Base-by-base conservation (phyloP, 2,888 invertebrate species). In the Cheilosia scutellata region DNA sequence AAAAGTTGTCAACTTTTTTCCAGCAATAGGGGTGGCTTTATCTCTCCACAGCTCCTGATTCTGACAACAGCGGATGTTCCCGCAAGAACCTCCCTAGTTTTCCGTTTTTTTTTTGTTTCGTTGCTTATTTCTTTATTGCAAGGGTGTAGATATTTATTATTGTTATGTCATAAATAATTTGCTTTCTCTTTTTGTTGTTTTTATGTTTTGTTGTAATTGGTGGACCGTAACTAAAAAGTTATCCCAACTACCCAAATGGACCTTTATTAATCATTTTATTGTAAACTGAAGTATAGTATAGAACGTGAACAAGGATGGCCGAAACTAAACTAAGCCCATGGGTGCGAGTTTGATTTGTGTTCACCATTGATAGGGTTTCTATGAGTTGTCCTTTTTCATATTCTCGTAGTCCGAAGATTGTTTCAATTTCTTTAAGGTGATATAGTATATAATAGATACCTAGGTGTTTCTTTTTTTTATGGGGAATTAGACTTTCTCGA, bases 1-100 rank as follows among this genome's bases (percentile, higher is more conserved):
- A 63, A 79, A 80, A 80, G 80, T 84, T 80, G 86, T 72, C 86
- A 86, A 77, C 40, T 82, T 82, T 72, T 70, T 47, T 51, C 58
- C 40, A 20, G 63, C 33, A 53, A 44, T 66, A 42, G 74, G 65
- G 70, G 79, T 71, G 51, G 58, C 20, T 20, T 20, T 20, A 20
- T 25, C 33, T 20, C 7, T 16, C 2, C 47, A 27, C 27, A 44
- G 65, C 42, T 44, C 31, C 47, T 51, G 11, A 27, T 13, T 66
- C n/a, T 11, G 53, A 33, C 27, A 40, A 62, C 49, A n/a, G 47
- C 40, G 31, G 29, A 31, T 44, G 20, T 47, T 37, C 44, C 27
- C 44, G 16, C 31, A 20, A 20, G 25, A 60, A 65, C 27, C 57
- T 49, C 33, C n/a, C 62, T 40, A 27, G 33, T 40, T 2, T 25